Evolutionary conservation across 2,113 vertebrate genomes (phyloP), one percentile per base, ranked within the genome.

Genomic region (Bujurquina vittata): DNA sequence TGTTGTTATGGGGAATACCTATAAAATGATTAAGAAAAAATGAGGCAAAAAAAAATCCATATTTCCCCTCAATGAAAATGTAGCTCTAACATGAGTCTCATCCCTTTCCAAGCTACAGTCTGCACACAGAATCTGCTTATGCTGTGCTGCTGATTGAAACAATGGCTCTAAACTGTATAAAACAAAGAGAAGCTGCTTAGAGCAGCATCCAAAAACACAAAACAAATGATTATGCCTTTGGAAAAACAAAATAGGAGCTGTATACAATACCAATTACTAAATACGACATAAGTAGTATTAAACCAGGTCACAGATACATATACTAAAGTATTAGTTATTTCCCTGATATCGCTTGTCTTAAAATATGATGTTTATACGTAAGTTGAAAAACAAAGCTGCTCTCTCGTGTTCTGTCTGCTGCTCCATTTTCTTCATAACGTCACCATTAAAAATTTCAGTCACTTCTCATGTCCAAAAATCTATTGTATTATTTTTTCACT

Each of bases 101-200:
- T 52, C 26, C 6, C 17, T 17, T 14, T n/a, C 31, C 5, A 20
- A 52, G 67, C 67, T 72, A 72, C 43, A 31, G 46, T 72, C 46
- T 31, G 43, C 65, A 72, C 17, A 52, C 17, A 69, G 31, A 72
- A 72, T 72, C 43, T 72, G 10, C 65, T 72, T 72, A n/a, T 72
- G 65, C 23, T 72, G 43, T 72, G 65, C 43, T 72, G 65, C 65
- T 72, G 65, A 52, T 52, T 43, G 1, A 69, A 72, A 31, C 43
- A 49, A 43, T 52, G 43, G 23, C 23, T 49, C 65, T 43, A 69
- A 69, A 43, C 15, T 69, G 43, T 52, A 69, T 69, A 4, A 20
- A 72, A 72, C 15, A 54, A 18, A 72, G 43, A 52, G 10, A 72
- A 52, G 46, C 52, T 72, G 46, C 10, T 54, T n/a, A 52, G 43